Conservation (phyloP, 2,797 vertebrate genomes). For the Notamacropus eugenii region DNA sequence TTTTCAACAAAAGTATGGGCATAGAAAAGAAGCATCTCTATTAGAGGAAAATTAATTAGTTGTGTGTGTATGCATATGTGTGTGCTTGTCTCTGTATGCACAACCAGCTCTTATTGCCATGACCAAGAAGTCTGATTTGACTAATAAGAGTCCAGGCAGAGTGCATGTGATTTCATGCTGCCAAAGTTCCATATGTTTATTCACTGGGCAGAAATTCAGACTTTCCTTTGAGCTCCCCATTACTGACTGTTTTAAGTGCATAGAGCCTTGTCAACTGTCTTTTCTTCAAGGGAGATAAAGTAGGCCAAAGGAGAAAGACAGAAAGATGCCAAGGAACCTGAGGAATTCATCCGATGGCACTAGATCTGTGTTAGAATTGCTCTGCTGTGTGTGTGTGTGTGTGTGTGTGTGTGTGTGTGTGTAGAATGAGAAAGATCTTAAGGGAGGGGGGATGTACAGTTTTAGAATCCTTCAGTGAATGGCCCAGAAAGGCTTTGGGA, state of each 20-base stretch:
- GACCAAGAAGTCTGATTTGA: neutral
- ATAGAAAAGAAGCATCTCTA: constrained; percentile 14
- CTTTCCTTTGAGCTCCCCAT: neutral
- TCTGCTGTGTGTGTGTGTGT: neutral
- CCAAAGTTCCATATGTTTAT: neutral
- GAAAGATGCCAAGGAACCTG: neutral
- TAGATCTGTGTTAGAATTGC: neutral
- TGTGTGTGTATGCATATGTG: neutral
- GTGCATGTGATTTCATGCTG: neutral
- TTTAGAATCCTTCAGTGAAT: constrained; percentile 55
- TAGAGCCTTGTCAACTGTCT: neutral
- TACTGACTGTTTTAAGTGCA: neutral
- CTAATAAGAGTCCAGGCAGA: neutral
- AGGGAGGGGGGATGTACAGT: neutral
- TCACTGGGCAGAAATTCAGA: neutral
- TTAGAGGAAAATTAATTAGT: neutral
- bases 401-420: constrained; percentile 33
- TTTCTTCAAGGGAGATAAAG: neutral
- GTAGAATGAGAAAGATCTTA: neutral
- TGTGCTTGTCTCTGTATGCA: neutral
- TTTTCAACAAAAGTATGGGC: neutral
- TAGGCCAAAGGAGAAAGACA: neutral
- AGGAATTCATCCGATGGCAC: neutral
- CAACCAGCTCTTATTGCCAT: neutral
- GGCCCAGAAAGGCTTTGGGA: constrained; percentile 21